A percentile compares a stretch with the other conserved stretches of the same genome.
These are phyloP conservation scores for Terrapene triunguis DNA, from an alignment of 2,113 vertebrate genomes.

Conservation along the genomic window DNA sequence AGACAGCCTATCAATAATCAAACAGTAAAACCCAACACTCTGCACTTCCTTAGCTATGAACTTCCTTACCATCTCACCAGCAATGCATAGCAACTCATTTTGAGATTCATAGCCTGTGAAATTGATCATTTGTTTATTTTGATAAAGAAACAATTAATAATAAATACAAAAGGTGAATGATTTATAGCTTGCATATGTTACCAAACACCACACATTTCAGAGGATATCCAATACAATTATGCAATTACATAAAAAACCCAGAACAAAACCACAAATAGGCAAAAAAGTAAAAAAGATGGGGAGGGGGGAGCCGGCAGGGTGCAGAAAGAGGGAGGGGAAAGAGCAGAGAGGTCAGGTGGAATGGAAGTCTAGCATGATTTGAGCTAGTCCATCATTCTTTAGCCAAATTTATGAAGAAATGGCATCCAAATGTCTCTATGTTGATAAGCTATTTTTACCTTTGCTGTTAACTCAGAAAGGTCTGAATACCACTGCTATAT, in stretches of 20 bases:
- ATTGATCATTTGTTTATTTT: slow-evolving; percentile 7
- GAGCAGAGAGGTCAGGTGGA: no score
- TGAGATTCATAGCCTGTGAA: slow-evolving; percentile 21
- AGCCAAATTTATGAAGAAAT: no score
- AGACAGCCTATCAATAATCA: not conserved
- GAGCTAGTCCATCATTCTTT: no score
- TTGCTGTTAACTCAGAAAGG: not conserved
- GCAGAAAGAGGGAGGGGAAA: no score
- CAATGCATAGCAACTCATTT: not conserved
- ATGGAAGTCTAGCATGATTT: no score
- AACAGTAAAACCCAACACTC: not conserved
- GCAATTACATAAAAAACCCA: not conserved
- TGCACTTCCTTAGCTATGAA: not conserved
- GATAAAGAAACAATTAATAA: not conserved
- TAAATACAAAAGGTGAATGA: not conserved
- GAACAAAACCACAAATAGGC: no score
- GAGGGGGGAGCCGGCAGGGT: no score
- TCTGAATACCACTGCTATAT: not conserved
- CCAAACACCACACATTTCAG: not conserved
- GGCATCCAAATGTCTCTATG: not conserved
- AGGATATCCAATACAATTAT: not conserved
- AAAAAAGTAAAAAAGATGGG: no score
- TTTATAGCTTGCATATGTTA: not conserved
- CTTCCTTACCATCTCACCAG: not conserved
- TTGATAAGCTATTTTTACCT: no score